phyloP scores from a whole-genome alignment of 2,113 vertebrate species.

The Shinisaurus crocodilurus region DNA sequence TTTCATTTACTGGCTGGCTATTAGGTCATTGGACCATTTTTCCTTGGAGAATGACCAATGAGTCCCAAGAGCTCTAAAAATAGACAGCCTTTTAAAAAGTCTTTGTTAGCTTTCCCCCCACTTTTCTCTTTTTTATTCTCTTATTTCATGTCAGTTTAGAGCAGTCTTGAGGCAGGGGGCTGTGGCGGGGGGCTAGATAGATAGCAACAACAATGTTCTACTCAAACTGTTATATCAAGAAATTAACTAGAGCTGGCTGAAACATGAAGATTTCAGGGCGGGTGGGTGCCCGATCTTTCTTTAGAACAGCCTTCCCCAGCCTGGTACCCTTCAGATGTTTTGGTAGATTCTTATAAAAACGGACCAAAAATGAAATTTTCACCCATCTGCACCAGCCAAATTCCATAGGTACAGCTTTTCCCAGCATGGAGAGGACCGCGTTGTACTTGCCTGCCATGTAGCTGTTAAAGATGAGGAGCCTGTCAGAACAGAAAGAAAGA shows the following conservation, averaged over 20 bases:
- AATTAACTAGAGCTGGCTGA: slow-evolving; percentile 3
- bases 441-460: no score
- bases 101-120: slow-evolving; percentile 63
- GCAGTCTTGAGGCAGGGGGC: slow-evolving; percentile 38
- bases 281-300: no score
- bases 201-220: slow-evolving; percentile 32
- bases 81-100: slow-evolving; percentile 68
- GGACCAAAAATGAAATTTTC: no score
- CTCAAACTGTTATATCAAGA: neutral
- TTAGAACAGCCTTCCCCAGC: no score
- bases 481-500: no score
- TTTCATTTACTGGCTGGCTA: slow-evolving; percentile 68
- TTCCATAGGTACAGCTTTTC: no score
- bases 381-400: no score
- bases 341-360: no score
- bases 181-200: slow-evolving; percentile 59
- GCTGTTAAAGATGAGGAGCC: no score
- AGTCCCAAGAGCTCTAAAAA: slow-evolving; percentile 73
- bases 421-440: no score
- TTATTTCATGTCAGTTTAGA: slow-evolving; percentile 49
- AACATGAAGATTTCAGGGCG: no score
- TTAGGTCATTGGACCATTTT: slow-evolving; percentile 78
- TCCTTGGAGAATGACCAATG: slow-evolving; percentile 68
- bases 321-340: no score
- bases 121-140: slow-evolving; percentile 10